phyloP scores from a whole-genome alignment of 2,888 invertebrate species.

The Trachelus iudaicus region DNA sequence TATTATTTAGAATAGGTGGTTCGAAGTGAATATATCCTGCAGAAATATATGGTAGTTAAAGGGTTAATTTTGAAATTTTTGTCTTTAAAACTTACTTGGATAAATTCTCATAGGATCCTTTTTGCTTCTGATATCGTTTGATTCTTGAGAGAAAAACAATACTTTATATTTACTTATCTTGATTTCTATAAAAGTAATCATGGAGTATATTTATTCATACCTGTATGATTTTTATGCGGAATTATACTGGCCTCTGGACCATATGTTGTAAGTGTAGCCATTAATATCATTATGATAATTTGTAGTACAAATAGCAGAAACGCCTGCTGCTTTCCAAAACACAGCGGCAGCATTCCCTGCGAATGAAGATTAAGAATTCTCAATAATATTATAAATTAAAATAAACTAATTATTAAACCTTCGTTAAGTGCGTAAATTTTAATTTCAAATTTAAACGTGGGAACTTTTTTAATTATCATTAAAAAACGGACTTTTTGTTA shows the following conservation, averaged over 20 bases:
- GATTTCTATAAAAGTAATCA: neutral
- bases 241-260: slow-evolving; percentile 53
- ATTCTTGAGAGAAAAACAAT: neutral
- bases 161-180: neutral
- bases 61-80: neutral
- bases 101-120: slow-evolving; percentile 47
- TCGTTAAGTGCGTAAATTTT: neutral
- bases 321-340: slow-evolving; percentile 51
- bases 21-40: no score
- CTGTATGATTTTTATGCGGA: slow-evolving; percentile 33
- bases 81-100: slow-evolving; percentile 45
- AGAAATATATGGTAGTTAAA: no score
- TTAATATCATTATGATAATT: slow-evolving; percentile 67
- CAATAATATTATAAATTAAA: neutral
- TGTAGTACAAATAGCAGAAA: slow-evolving; percentile 67
- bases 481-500: no score
- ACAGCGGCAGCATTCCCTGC: slow-evolving; percentile 39
- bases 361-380: neutral
- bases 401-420: neutral
- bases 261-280: slow-evolving; percentile 68
- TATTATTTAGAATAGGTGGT: no score
- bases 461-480: no score
- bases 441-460: no score
- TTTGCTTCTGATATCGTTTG: neutral
- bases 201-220: slow-evolving; percentile 18